Base-by-base conservation (phyloP, 2,797 vertebrate genomes). In the Sebastes matsubarae region DNA sequence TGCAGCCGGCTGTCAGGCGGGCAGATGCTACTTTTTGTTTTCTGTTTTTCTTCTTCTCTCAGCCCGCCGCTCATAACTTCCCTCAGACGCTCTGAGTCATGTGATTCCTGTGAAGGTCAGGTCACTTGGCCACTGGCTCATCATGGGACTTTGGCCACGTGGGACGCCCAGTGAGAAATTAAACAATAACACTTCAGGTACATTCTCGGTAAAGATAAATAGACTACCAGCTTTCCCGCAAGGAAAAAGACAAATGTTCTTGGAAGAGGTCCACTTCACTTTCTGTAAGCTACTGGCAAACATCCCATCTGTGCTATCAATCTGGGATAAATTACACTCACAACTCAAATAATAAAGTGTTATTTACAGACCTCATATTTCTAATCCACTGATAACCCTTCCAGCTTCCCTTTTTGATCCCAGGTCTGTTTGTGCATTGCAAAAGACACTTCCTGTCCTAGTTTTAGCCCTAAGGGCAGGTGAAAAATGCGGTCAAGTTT, bases 151-250 rank as follows among this genome's bases (percentile, higher is more conserved):
- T 32, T 20, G 2, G 4, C 75, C 5, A 3, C 38, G 38, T n/a
- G 22, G 59, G 65, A 74, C 24, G 5, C 13, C 2, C 0, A 4
- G 57, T 38, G 32, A 57, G 76, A 83, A 60, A 79, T 82, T 76
- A 85, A 92, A 93, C 80, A 89, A 87, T 79, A 84, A 83, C 86
- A 32, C 61, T 3, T 25, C 42, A 68, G 80, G 79, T 81, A 34
- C 55, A 30, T 22, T 92, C 72, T 79, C 36, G 1, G 84, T 55
- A 77, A 82, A 68, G 27, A 69, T 30, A 84, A 84, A 83, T 38
- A 74, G 8, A 60, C 3, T n/a, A 7, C 18, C 9, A 13, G 60
- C 20, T 69, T 89, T 72, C 46, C 65, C 42, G 16, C 16, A 18
- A 46, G 42, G 42, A 46, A 46, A 46, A 46, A 32, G 11, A 67